Evolutionary conservation across 2,797 vertebrate genomes (phyloP).

Genomic region (Sebastes dallii): DNA sequence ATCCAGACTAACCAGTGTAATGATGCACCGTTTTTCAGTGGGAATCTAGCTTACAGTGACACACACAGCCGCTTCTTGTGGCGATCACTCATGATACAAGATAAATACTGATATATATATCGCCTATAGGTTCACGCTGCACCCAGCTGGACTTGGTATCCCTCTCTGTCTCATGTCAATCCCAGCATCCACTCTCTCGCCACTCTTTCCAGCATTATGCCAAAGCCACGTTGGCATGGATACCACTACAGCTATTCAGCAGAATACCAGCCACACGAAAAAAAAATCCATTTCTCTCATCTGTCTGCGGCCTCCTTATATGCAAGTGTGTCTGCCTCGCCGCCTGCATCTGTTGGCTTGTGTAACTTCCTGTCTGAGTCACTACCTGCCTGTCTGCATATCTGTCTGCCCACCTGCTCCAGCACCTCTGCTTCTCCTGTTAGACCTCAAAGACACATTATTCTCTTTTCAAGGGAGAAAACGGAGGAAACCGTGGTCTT

Average conservation of each 20-base stretch:
- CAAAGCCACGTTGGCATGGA: constrained; percentile 78
- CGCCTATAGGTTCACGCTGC: constrained; percentile 9
- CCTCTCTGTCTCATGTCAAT: constrained; percentile 59
- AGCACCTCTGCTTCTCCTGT: constrained; percentile 24
- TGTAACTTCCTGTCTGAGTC: constrained; percentile 68
- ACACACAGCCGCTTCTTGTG: not conserved
- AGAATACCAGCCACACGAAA: constrained; percentile 50
- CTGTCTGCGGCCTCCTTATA: constrained; percentile 51
- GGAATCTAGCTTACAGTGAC: not conserved
- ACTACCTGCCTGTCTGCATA: constrained; percentile 66
- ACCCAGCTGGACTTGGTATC: constrained; percentile 10
- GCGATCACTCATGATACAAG: not conserved
- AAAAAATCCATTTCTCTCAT: constrained; percentile 34
- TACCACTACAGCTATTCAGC: constrained; percentile 75
- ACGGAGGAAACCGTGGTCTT: constrained; percentile 22
- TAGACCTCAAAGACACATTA: constrained; percentile 22
- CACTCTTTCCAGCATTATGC: constrained; percentile 47
- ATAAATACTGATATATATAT: constrained; percentile 41
- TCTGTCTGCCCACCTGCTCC: constrained; percentile 67
- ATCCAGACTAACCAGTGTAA: not conserved
- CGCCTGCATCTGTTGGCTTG: constrained; percentile 52
- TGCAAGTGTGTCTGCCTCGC: constrained; percentile 34
- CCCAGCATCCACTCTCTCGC: constrained; percentile 34
- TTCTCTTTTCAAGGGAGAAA: constrained; percentile 28
- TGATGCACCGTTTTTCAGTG: not conserved